A percentile compares a stretch with the other conserved stretches of the same genome.
Evolutionary conservation across 1,140 invertebrate species (phyloP).

Genomic region (Drosophila nikananu): DNA sequence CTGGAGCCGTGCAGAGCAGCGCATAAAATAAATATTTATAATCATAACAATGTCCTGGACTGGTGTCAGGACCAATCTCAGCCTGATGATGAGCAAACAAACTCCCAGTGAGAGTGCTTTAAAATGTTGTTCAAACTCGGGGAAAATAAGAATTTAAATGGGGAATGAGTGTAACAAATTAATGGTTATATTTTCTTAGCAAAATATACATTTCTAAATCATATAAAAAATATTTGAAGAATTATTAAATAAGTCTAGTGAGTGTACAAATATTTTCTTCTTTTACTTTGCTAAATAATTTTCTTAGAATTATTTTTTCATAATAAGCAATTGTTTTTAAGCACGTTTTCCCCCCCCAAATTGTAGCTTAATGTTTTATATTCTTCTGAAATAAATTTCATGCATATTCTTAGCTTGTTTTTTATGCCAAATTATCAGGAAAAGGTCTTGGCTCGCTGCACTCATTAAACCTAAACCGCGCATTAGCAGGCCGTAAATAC

Average conservation of each 20-base stretch:
- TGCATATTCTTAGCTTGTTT: neutral
- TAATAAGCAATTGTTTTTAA: neutral
- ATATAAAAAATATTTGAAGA: too few relatives aligned
- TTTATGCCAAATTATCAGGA: neutral
- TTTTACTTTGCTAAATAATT: neutral
- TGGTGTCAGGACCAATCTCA: slow-evolving; percentile 27
- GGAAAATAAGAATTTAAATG: neutral
- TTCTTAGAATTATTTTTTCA: neutral
- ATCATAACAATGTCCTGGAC: slow-evolving; percentile 71
- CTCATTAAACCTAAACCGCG: slow-evolving; percentile 78
- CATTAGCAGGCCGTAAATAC: slow-evolving; percentile 79
- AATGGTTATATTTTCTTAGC: neutral
- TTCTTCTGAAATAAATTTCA: neutral
- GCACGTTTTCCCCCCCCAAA: too few relatives aligned
- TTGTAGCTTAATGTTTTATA: too few relatives aligned
- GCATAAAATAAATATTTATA: slow-evolving; percentile 78
- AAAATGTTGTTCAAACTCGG: neutral
- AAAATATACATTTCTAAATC: neutral
- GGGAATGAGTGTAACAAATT: too few relatives aligned
- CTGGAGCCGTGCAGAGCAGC: slow-evolving; percentile 36
- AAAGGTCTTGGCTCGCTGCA: slow-evolving; percentile 14
- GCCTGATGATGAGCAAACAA: slow-evolving; percentile 52
- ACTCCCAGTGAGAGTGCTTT: neutral
- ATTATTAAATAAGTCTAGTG: neutral
- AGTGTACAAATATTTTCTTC: neutral